Conservation (phyloP, 2,113 vertebrate species). For the Prietella phreatophila region DNA sequence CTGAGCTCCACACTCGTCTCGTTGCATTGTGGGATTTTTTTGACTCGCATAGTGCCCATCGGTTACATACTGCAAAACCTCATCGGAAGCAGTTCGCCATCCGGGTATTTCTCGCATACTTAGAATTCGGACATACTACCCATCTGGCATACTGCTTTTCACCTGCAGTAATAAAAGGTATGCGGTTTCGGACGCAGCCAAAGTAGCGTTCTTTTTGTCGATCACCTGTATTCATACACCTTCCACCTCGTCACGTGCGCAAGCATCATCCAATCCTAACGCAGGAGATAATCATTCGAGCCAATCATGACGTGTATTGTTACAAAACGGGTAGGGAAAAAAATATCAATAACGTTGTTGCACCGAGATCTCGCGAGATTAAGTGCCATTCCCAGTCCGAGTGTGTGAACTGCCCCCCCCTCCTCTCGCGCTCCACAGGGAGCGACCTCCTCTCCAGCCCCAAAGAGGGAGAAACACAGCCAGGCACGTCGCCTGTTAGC, state of each 20-base stretch:
- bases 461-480: conserved; percentile 63
- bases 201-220: neutral
- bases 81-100: too few relatives aligned
- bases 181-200: too few relatives aligned
- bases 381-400: conserved; percentile 61
- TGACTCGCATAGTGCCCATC: too few relatives aligned
- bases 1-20: too few relatives aligned
- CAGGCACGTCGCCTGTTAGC: conserved; percentile 60
- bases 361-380: neutral
- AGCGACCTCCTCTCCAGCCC: conserved; percentile 51
- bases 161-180: too few relatives aligned
- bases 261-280: neutral
- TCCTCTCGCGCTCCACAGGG: conserved; percentile 57
- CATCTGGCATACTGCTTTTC: too few relatives aligned
- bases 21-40: too few relatives aligned
- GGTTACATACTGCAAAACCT: too few relatives aligned
- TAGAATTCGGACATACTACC: too few relatives aligned
- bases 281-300: neutral
- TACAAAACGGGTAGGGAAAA: neutral
- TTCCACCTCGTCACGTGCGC: neutral
- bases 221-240: neutral
- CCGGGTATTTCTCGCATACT: too few relatives aligned
- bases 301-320: too few relatives aligned
- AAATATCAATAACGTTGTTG: neutral
- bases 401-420: conserved; percentile 50